Evolutionary conservation across 2,797 vertebrate species (phyloP).

Genomic region (Hylomyscus alleni): DNA sequence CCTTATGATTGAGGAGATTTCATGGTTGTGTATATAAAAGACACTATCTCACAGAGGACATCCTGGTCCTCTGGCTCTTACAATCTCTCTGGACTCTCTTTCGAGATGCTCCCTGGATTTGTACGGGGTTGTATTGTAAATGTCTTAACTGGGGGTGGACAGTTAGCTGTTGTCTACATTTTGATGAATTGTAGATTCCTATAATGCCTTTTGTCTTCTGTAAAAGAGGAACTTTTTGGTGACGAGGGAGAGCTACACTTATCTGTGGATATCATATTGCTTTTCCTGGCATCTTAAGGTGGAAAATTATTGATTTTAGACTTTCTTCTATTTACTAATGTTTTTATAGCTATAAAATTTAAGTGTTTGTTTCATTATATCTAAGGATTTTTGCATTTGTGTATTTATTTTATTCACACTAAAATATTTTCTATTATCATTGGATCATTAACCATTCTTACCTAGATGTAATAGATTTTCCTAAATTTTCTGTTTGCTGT

Average conservation of each 20-base stretch:
- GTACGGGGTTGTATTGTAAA: neutral
- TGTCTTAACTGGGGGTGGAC: neutral
- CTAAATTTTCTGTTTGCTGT: neutral
- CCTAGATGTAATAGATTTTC: neutral
- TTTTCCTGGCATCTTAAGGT: neutral
- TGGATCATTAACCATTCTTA: neutral
- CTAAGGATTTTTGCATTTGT: neutral
- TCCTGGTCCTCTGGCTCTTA: neutral
- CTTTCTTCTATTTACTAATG: neutral
- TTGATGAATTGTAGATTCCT: neutral
- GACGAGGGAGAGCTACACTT: neutral
- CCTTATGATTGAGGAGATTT: neutral
- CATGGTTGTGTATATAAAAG: neutral
- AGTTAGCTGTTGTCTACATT: neutral
- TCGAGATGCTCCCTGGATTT: neutral
- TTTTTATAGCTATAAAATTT: neutral
- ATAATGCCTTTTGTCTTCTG: neutral
- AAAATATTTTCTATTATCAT: slow-evolving; percentile 14
- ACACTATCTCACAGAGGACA: neutral
- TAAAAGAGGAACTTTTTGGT: neutral
- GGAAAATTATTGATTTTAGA: neutral
- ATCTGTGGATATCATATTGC: neutral
- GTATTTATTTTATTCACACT: neutral
- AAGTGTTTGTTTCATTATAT: neutral
- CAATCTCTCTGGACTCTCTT: neutral